Base-by-base conservation (phyloP, 2,888 invertebrate genomes). In the Atrina japonica region DNA sequence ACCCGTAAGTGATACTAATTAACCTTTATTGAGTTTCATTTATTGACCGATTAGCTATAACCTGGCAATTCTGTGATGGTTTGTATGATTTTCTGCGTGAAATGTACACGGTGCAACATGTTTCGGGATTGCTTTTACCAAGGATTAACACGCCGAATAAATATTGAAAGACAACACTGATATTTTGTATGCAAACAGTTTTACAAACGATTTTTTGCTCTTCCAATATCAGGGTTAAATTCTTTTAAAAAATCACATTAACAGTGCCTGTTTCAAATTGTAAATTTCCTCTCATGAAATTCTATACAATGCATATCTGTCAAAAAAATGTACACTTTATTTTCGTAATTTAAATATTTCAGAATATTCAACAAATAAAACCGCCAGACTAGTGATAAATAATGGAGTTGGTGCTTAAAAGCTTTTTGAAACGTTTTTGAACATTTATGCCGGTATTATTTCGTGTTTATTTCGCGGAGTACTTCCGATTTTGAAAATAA, bases 71-170 rank as follows among this genome's bases (percentile, higher is more conserved):
- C 52, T 11, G 52, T 52, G 23, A 52, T 52, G 52, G 52, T 52
- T 18, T 52, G 52, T 52, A 52, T 52, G 23, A 52, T 52, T 21
- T 18, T 21, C 16, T 18, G 52, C 23, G 21, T 52, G 52, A 52
- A 52, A 52, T 52, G 52, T 52, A 52, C 52, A 52, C 52, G 18
- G 52, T 21, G 23, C 18, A 25, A 52, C 52, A 52, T 52, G 52
- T 52, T 52, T 25, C 21, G 18, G 21, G 21, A 25, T 18, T 21
- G 52, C 18, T 21, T 21, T 47, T 52, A 25, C n/a, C 52, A 23
- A 18, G 52, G 52, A 52, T 52, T 52, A 52, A 7, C 18, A 52
- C 16, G 11, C 27, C 5, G 27, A 23, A 52, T 25, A 52, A 52
- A 52, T 52, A 52, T 52, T 52, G 52, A 52, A 52, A 5, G 23